Base-by-base conservation (phyloP, 2,888 invertebrate species). In the Melolontha melolontha region DNA sequence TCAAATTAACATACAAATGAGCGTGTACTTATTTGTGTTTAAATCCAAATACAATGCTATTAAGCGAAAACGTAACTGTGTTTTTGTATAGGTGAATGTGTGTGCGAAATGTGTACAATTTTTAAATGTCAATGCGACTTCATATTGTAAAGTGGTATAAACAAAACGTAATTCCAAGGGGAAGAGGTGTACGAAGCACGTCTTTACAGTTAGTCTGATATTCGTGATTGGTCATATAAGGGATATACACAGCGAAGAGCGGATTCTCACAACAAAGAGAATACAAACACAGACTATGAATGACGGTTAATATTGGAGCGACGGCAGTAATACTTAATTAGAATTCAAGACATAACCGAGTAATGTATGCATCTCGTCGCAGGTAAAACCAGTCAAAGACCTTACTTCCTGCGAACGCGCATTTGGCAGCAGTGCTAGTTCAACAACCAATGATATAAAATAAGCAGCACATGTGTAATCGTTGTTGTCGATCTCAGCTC, bases 281-380 rank as follows among this genome's bases (percentile, higher is more conserved):
- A 65, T 59, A 70, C 68, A 71, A 54, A 69, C 52, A 62, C 40
- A 17, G 67, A 69, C 69, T 55, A 57, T 67, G 70, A 69, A 72
- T 68, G 69, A 62, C 67, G 52, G 69, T 65, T 70, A 68, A 69
- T 72, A 72, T 69, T 55, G 69, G 71, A 66, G 67, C 69, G 67
- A 68, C 71, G 66, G 49, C 64, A 68, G 55, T 64, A 67, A 42
- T 70, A 67, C 62, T 68, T 66, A 70, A 73, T 73, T 73, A 70
- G 71, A 67, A 73, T 73, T 71, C 73, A 73, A 73, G 70, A 69
- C 70, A 66, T 66, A 65, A 44, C 69, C 66, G 68, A 55, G 69
- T 73, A 73, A 73, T 73, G 64, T 70, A 73, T 73, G 73, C 73
- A 73, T 62, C 73, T 73, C 71, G 69, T 70, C 73, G 71, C 66